phyloP scores from a whole-genome alignment of 2,888 invertebrate species.

The Gymnocheta viridis region DNA sequence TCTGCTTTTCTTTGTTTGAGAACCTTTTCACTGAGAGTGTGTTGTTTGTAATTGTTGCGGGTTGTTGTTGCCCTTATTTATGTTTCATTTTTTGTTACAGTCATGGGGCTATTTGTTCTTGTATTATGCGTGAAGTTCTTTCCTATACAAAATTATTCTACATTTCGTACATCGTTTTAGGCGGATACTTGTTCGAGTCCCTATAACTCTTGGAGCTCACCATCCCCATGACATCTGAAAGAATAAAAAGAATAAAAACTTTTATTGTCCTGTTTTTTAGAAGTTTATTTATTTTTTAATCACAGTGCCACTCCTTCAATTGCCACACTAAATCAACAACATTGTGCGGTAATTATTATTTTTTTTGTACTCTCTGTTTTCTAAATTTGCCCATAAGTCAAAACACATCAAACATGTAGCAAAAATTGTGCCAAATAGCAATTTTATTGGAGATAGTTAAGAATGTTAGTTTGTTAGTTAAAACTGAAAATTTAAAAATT shows the following conservation, averaged over 20 bases:
- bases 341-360: not conserved
- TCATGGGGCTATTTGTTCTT: no score
- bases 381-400: not conserved
- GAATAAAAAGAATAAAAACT: no score
- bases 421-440: conserved; percentile 2
- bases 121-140: no score
- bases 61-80: not conserved
- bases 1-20: not conserved
- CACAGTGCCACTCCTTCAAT: not conserved
- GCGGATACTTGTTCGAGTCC: no score
- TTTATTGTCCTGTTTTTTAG: no score
- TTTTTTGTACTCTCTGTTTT: not conserved
- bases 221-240: no score
- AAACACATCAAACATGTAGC: not conserved
- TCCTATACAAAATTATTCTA: no score
- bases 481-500: not conserved
- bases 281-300: no score
- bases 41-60: no score
- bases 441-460: not conserved
- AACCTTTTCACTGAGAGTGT: no score
- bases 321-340: not conserved
- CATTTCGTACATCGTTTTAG: no score
- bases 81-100: not conserved
- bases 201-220: no score
- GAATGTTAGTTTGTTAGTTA: conserved; percentile 4